A percentile compares a stretch with the other conserved stretches of the same genome.
Evolutionary conservation across 2,888 invertebrate genomes (phyloP).

Genomic region (Drosophila cracens): DNA sequence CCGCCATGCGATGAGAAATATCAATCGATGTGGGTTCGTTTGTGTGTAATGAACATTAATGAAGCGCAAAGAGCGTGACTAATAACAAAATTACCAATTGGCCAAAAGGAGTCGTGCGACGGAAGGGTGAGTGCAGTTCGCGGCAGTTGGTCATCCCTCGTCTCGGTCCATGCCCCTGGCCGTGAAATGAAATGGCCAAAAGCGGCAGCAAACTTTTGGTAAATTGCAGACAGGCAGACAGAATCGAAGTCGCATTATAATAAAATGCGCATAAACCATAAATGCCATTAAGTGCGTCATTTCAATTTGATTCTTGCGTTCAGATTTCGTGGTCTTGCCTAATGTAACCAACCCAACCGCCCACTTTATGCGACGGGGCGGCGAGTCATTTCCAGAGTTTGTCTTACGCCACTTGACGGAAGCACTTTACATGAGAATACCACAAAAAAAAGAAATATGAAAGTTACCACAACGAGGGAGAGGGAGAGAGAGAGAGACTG

Average conservation of each 20-base stretch:
- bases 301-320: conserved; percentile 74
- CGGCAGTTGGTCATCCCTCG: conserved; percentile 57
- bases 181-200: conserved; percentile 45
- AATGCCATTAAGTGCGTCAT: conserved; percentile 78
- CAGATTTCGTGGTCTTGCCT: conserved; percentile 57
- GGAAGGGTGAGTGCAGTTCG: conserved; percentile 32
- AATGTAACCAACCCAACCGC: conserved; percentile 42
- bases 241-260: conserved; percentile 62
- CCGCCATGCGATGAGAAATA: conserved; percentile 72
- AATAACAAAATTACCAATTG: conserved; percentile 80
- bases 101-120: conserved; percentile 60
- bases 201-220: conserved; percentile 35
- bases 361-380: conserved; percentile 40
- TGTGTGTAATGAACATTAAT: conserved; percentile 81
- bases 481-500: background rate
- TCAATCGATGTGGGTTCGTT: conserved; percentile 80
- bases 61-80: conserved; percentile 81
- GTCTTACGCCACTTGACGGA: conserved; percentile 42
- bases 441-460: conserved; percentile 25
- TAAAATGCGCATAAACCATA: conserved; percentile 76
- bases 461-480: conserved; percentile 3
- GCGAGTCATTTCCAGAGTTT: conserved; percentile 36
- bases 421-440: conserved; percentile 50
- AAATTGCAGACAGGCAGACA: conserved; percentile 30
- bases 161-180: background rate